Conservation (phyloP, 1,140 invertebrate genomes). For the Cepaea nemoralis region DNA sequence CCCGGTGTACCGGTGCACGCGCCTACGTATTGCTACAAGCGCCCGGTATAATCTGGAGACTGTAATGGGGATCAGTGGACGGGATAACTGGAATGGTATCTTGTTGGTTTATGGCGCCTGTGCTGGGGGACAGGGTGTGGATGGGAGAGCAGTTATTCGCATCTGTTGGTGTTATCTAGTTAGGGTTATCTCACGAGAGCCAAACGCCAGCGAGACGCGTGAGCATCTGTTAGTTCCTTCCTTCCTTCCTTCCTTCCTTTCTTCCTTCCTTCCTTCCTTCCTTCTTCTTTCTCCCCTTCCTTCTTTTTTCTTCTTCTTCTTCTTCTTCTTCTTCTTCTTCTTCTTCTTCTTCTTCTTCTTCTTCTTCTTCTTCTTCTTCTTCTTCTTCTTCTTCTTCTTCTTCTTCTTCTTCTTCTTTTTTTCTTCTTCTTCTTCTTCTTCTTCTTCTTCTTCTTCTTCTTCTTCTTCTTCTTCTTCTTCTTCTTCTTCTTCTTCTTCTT, state of each 20-base stretch:
- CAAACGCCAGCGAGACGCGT: neutral
- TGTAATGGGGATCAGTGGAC: neutral
- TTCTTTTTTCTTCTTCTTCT: neutral
- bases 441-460: neutral
- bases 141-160: neutral
- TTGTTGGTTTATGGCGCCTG: neutral
- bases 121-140: neutral
- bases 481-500: neutral
- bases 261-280: neutral
- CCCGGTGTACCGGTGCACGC: neutral
- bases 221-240: neutral
- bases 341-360: too few relatives aligned
- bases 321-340: neutral
- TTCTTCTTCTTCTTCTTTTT: neutral
- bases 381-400: neutral
- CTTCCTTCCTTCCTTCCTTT: neutral
- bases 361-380: neutral
- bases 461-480: neutral
- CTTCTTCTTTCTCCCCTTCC: neutral
- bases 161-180: too few relatives aligned
- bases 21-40: neutral
- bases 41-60: neutral
- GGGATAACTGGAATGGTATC: too few relatives aligned
- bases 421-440: neutral
- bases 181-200: too few relatives aligned